Conservation (phyloP, 2,888 invertebrate species). For the Scaptomyza flava region DNA sequence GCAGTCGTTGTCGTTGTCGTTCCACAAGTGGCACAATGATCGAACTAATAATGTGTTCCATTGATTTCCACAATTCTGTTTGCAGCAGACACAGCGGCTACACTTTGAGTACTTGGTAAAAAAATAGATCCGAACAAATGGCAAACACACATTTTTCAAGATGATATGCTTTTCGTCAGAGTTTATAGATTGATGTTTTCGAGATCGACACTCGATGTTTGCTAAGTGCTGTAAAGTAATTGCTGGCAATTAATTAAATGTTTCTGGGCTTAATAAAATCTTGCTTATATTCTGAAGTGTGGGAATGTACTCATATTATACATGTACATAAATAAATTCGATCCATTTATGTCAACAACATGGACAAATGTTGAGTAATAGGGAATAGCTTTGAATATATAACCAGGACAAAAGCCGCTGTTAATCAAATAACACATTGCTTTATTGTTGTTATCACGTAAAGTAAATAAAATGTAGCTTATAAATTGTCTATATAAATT, state of each 20-base stretch:
- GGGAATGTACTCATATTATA: conserved; percentile 32
- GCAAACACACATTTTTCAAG: conserved; percentile 60
- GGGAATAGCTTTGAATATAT: neutral
- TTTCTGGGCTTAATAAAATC: conserved; percentile 14
- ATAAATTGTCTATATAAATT: neutral
- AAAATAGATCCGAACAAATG: conserved; percentile 4
- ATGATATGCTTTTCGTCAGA: conserved; percentile 48
- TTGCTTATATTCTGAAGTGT: conserved; percentile 34
- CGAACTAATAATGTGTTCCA: conserved; percentile 58
- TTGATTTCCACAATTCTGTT: conserved; percentile 49
- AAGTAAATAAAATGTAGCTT: neutral
- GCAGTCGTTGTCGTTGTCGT: conserved; percentile 64
- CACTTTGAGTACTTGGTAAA: conserved; percentile 46
- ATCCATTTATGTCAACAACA: conserved; percentile 38
- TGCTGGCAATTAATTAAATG: conserved; percentile 64
- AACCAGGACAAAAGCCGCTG: neutral
- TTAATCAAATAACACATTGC: conserved; percentile 6
- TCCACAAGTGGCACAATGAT: conserved; percentile 65
- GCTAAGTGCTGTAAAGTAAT: conserved; percentile 53
- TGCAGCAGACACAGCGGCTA: conserved; percentile 55
- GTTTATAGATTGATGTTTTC: conserved; percentile 32
- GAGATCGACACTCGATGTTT: conserved; percentile 30
- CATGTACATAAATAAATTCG: conserved; percentile 4
- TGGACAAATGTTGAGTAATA: conserved; percentile 31
- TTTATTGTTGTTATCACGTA: neutral